Evolutionary conservation across 2,888 invertebrate genomes (phyloP), one percentile per base, ranked within the genome.

Genomic region (Ptilodon capucinus): DNA sequence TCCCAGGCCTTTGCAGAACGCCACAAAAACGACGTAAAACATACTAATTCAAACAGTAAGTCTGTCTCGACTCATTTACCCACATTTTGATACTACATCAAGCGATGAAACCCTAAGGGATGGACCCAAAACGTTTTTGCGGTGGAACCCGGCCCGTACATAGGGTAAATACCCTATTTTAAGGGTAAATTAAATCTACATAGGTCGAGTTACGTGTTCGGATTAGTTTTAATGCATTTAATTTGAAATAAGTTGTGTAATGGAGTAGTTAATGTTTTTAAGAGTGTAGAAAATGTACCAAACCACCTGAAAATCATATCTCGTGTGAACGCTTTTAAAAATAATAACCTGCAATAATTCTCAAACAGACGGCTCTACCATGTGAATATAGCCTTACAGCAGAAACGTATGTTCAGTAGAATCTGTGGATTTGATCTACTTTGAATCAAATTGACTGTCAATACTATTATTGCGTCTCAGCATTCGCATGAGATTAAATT

Each of bases 91-190:
- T 67, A 60, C 62, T 53, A 59, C 54, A 57, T 58, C 56, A 53
- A 40, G 46, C 54, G 45, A 35, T 32, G 39, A 34, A 51, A 52
- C 57, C 68, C 52, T 49, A 44, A 25, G 54, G 57, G 54, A 46
- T 43, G 46, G 50, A 49, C 68, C 70, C 56, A 51, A 68, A 68
- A 60, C 65, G 68, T 56, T 69, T 68, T 68, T 65, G 70, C 53
- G 68, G 68, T 70, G 42, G 46, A 46, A 43, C 52, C 54, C 52
- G 36, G 43, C 42, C 51, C 45, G 47, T 48, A 43, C 46, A 43
- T 21, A 40, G 49, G 55, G 49, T 45, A 61, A 46, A 49, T 48
- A 48, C 47, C 44, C 57, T 43, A 48, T 64, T 66, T 68, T 50
- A 54, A 28, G 60, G 43, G 49, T 62, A 60, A 64, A 68, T 68